A percentile compares a stretch with the other conserved stretches of the same genome.
Evolutionary conservation across 2,888 invertebrate species (phyloP).

Genomic region (Pachymerium ferrugineum): DNA sequence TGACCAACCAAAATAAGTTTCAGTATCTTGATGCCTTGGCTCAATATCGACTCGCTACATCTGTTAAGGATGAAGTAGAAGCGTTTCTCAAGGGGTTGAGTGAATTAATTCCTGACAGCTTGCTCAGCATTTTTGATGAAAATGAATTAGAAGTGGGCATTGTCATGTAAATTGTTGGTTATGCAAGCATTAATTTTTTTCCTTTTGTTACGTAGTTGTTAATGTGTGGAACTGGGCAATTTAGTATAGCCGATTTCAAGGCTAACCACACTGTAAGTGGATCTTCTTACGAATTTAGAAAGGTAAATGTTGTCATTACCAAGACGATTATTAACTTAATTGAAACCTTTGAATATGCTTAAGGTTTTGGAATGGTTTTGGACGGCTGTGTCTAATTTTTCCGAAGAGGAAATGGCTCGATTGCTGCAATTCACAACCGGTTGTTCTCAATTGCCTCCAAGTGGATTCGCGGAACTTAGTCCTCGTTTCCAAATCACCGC

Average conservation of each 20-base stretch:
- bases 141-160: conserved; percentile 94
- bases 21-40: conserved; percentile 78
- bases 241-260: conserved; percentile 82
- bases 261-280: conserved; percentile 81
- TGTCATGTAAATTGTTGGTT: not conserved
- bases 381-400: conserved; percentile 82
- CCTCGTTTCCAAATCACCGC: conserved; percentile 90
- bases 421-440: conserved; percentile 89
- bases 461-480: conserved; percentile 81
- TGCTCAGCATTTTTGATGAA: conserved; percentile 91
- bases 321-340: not conserved
- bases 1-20: conserved; percentile 68
- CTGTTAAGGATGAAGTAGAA: conserved; percentile 75
- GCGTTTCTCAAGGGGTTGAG: conserved; percentile 84
- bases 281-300: conserved; percentile 67
- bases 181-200: not conserved
- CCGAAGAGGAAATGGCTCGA: conserved; percentile 85
- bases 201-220: conserved; percentile 59
- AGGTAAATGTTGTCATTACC: conserved; percentile 46
- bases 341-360: not conserved
- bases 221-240: conserved; percentile 88
- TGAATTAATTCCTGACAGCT: conserved; percentile 84
- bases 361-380: conserved; percentile 80
- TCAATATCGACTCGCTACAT: conserved; percentile 76
- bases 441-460: conserved; percentile 83